phyloP scores from a whole-genome alignment of 2,797 vertebrate genomes.

The Pangasius mekongensis region DNA sequence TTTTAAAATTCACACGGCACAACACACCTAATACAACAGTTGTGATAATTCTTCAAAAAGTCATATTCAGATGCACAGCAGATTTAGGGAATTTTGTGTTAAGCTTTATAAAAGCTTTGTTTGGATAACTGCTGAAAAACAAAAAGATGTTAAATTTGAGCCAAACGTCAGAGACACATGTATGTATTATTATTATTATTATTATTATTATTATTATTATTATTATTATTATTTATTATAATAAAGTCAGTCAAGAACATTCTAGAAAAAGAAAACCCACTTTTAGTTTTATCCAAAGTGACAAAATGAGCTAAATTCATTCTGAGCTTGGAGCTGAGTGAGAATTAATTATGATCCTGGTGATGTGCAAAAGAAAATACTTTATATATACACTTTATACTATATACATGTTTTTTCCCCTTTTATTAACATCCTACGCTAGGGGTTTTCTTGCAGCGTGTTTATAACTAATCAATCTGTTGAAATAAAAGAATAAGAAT shows the following conservation, averaged over 20 bases:
- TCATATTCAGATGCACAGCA: neutral
- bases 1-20: neutral
- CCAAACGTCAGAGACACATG: neutral
- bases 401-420: too few species aligned
- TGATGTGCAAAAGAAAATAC: neutral
- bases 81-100: neutral
- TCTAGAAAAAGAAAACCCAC: neutral
- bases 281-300: neutral
- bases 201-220: too few species aligned
- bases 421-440: neutral
- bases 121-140: neutral
- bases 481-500: neutral
- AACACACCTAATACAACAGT: neutral
- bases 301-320: neutral
- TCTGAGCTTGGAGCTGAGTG: neutral
- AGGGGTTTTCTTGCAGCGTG: neutral
- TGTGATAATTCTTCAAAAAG: neutral
- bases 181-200: too few species aligned
- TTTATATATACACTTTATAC: neutral
- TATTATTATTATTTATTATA: too few species aligned
- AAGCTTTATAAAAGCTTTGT: neutral
- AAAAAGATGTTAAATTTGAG: neutral
- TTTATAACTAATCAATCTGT: neutral
- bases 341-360: neutral
- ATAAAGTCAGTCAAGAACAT: neutral